Percentiles rank a stretch among this genome's conserved stretches.
Evolutionary conservation across 2,797 vertebrate species (phyloP).

Genomic region (Poecilia wingei): DNA sequence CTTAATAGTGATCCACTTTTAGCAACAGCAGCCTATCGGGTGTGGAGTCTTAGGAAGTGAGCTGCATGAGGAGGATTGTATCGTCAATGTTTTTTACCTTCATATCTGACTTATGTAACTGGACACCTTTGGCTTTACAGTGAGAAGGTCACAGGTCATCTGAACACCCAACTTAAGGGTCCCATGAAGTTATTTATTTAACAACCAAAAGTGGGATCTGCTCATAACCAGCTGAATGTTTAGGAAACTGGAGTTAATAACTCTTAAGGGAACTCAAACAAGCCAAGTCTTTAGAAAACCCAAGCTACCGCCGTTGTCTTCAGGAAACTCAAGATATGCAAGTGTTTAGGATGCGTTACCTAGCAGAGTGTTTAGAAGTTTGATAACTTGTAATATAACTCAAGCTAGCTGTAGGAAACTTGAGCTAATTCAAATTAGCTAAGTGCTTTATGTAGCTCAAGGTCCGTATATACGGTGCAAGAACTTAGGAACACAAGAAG

Average conservation of each 20-base stretch:
- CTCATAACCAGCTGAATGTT: not conserved
- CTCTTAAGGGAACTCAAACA: not conserved
- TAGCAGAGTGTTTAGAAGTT: not conserved
- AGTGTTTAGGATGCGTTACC: not conserved
- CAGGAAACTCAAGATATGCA: not conserved
- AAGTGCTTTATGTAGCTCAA: not conserved
- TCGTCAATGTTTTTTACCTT: not conserved
- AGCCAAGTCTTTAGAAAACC: not conserved
- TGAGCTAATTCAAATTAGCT: not conserved
- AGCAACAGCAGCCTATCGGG: not conserved
- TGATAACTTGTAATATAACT: not conserved
- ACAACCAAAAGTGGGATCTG: not conserved
- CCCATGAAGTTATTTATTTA: not conserved
- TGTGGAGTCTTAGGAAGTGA: not conserved
- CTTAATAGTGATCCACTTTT: conserved; percentile 7
- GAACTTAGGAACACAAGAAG: not conserved
- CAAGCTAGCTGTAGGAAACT: not conserved
- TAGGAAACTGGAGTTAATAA: not conserved
- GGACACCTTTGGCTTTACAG: not conserved
- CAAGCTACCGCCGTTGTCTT: not conserved
- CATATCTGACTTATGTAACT: not conserved
- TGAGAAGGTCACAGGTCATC: not conserved
- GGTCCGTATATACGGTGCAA: not conserved
- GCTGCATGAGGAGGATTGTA: not conserved
- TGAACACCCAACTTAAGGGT: not conserved